phyloP scores from a whole-genome alignment of 2,797 vertebrate genomes.

The Anniella stebbinsi region DNA sequence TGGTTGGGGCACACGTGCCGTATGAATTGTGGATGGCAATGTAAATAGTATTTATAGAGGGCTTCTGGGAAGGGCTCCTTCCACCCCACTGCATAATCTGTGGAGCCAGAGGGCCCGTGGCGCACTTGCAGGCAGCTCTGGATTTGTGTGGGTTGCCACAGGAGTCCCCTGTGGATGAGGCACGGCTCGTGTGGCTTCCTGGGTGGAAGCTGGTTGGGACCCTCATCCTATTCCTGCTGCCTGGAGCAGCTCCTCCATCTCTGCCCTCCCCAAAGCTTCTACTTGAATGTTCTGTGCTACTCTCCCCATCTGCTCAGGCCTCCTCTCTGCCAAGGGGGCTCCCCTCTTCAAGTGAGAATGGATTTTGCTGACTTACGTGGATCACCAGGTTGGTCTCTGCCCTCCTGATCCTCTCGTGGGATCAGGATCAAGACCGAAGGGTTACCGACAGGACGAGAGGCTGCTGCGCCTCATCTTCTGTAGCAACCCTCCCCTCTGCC shows the following conservation, averaged over 20 bases:
- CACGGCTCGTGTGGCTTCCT: background rate
- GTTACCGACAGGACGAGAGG: background rate
- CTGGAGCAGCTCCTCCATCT: background rate
- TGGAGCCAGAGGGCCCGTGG: background rate
- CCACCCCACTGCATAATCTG: background rate
- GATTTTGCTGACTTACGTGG: background rate
- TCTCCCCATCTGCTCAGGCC: background rate
- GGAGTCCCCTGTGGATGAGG: background rate
- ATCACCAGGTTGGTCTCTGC: background rate
- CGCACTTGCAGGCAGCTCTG: conserved; percentile 1
- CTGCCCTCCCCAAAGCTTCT: background rate
- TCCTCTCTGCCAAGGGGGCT: background rate
- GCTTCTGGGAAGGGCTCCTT: conserved; percentile 4
- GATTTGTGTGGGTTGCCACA: background rate
- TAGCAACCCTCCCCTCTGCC: background rate
- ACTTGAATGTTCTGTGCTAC: conserved; percentile 14
- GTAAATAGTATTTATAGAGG: conserved; percentile 42
- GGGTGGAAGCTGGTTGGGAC: background rate
- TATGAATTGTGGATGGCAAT: background rate
- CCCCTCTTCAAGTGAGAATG: background rate
- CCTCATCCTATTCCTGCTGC: background rate
- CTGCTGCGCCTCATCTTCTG: background rate
- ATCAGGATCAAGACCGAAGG: background rate
- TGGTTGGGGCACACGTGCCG: background rate
- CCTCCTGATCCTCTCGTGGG: background rate